A percentile compares a stretch with the other conserved stretches of the same genome.
These are phyloP conservation scores for Rugalucina vietnamica DNA, from an alignment of 2,888 invertebrate genomes.

Conservation along the genomic window DNA sequence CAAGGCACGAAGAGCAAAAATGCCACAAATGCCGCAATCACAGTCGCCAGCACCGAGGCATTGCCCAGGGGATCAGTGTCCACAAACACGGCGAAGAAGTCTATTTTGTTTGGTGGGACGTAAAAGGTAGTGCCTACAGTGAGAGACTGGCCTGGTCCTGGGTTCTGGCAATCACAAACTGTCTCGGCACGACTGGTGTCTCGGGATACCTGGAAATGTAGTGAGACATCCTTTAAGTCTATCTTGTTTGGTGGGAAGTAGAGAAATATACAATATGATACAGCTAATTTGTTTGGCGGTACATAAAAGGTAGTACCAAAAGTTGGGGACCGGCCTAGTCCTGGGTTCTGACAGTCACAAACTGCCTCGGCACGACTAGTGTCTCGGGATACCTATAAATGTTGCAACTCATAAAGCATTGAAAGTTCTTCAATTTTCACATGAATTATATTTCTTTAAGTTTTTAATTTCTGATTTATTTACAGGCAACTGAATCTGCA, in stretches of 20 bases:
- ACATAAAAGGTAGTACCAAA: slow-evolving; percentile 77
- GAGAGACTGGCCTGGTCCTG: slow-evolving; percentile 19
- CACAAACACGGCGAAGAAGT: slow-evolving; percentile 73
- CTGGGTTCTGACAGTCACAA: slow-evolving; percentile 57
- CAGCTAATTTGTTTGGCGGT: slow-evolving; percentile 82
- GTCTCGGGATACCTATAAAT: slow-evolving; percentile 55
- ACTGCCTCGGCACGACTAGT: slow-evolving; percentile 59
- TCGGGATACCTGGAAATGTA: slow-evolving; percentile 57
- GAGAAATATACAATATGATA: too few species aligned
- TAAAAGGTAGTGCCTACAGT: slow-evolving; percentile 75
- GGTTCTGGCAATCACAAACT: slow-evolving; percentile 56
- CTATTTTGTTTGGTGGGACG: slow-evolving; percentile 82
- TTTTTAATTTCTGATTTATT: too few species aligned
- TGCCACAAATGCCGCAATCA: slow-evolving; percentile 10
- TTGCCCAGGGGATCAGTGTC: slow-evolving; percentile 65
- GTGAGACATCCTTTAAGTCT: too few species aligned
- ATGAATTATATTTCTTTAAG: too few species aligned
- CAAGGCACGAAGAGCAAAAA: slow-evolving; percentile 48
- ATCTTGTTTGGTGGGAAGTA: too few species aligned
- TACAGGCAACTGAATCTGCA: too few species aligned
- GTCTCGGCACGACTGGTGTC: slow-evolving; percentile 60
- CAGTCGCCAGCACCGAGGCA: slow-evolving; percentile 45
- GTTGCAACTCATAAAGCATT: too few species aligned
- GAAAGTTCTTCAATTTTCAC: too few species aligned
- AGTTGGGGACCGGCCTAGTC: slow-evolving; percentile 25